These are phyloP conservation scores for Spinus pinus DNA, from an alignment of 2,797 vertebrate species.

Conservation along the genomic window DNA sequence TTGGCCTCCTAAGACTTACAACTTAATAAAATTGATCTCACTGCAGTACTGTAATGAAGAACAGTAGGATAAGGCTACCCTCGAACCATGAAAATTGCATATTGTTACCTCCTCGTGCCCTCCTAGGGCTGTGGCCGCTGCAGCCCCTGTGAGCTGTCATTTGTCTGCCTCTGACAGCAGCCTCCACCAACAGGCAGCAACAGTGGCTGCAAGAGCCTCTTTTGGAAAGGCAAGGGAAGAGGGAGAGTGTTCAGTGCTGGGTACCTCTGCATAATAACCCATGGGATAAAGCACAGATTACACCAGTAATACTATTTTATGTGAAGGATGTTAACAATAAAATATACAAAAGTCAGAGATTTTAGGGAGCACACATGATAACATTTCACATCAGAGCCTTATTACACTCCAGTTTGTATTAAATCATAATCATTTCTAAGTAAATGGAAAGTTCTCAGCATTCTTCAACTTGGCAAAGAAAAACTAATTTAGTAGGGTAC, in stretches of 20 bases:
- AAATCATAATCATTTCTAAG: neutral
- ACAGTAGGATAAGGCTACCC: constrained; percentile 74
- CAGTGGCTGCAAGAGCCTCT: neutral
- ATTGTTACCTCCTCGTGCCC: constrained; percentile 70
- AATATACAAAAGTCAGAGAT: neutral
- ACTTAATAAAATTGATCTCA: constrained; percentile 76
- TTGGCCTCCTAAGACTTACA: constrained; percentile 62
- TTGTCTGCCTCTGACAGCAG: constrained; percentile 62
- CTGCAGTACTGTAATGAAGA: constrained; percentile 73
- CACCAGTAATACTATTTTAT: neutral
- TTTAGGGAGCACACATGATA: neutral
- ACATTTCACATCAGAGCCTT: neutral
- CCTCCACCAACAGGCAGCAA: neutral
- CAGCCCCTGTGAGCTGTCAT: constrained; percentile 65
- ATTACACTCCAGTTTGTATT: neutral
- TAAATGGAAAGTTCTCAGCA: neutral
- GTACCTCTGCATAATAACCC: neutral
- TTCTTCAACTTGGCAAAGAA: neutral
- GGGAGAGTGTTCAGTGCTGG: neutral
- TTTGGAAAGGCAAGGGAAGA: neutral
- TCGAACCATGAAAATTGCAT: constrained; percentile 76
- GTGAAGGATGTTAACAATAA: neutral
- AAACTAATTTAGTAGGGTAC: neutral
- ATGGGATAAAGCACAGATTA: neutral
- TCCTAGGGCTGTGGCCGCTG: constrained; percentile 68